Evolutionary conservation across 2,888 invertebrate genomes (phyloP), one percentile per base, ranked within the genome.

Genomic region (Steinernema carpocapsae): DNA sequence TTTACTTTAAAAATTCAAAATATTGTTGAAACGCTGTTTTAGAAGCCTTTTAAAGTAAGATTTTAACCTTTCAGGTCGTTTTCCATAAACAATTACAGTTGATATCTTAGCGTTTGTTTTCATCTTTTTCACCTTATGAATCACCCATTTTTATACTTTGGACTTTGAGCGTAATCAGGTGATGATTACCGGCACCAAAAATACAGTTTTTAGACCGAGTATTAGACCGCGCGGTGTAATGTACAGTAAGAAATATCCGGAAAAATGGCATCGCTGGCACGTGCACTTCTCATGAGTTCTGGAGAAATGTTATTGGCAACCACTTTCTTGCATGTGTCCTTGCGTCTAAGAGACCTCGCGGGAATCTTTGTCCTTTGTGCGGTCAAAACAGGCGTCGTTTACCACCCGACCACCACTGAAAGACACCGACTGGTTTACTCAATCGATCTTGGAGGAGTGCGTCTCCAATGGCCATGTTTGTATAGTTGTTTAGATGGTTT

Each of bases 361-460:
- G 19, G 48, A 48, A 48, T 48, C 56, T 22, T 56, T 56, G 56
- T 56, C 56, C 56, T 56, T 56, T 24, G 26, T 56, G 26, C 56
- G 22, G 48, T 48, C 48, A 48, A 48, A 48, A 48, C 48, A 48
- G 48, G 48, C 48, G 48, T 48, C 48, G 48, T 48, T 48, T 48
- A 48, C n/a, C 14, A 26, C 43, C 10, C 43, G 43, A 12, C 10
- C 14, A 43, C 43, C 7, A 43, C 14, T 12, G 43, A 43, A 56
- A 12, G 26, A 26, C 56, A 6, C 56, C 56, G 26, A 26, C 26
- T 56, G 56, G 56, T 56, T 56, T 19, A 56, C 56, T 26, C 56
- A 24, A 26, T 56, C 56, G 56, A 56, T 56, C n/a, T 56, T 51
- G 6, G 51, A 19, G 7, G 51, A 51, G n/a, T n/a, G n/a, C n/a